phyloP scores from a whole-genome alignment of 2,113 vertebrate genomes.

The Colaptes auratus region DNA sequence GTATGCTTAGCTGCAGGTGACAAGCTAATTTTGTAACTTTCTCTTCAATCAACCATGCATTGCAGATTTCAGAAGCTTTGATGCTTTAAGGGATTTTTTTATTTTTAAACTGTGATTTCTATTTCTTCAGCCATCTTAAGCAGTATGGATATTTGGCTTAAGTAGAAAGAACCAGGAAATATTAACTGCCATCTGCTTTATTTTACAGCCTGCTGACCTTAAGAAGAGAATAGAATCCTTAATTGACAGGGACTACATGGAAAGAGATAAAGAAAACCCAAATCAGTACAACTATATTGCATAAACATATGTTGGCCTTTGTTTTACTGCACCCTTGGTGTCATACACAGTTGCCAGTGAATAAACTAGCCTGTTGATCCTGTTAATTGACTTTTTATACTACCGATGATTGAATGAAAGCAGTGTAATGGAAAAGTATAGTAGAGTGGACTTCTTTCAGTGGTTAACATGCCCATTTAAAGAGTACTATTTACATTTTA shows the following conservation, averaged over 20 bases:
- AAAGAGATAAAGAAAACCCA: constrained; percentile 98
- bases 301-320: constrained; percentile 84
- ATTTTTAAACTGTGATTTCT: background rate
- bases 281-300: constrained; percentile 99
- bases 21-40: background rate
- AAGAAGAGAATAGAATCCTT: constrained; percentile 99
- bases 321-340: constrained; percentile 82
- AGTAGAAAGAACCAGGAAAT: background rate
- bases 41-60: background rate
- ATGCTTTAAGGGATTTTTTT: background rate
- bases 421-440: constrained; percentile 82
- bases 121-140: background rate
- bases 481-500: constrained; percentile 88
- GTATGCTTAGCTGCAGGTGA: background rate
- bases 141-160: background rate
- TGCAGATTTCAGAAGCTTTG: background rate
- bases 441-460: constrained; percentile 86
- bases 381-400: constrained; percentile 83
- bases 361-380: constrained; percentile 88
- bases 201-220: constrained; percentile 94
- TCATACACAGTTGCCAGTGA: constrained; percentile 85
- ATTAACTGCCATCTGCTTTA: constrained; percentile 37
- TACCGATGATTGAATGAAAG: constrained; percentile 89
- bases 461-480: constrained; percentile 91
- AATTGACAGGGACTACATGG: constrained; percentile 99